Evolutionary conservation across 2,113 vertebrate species (phyloP).

Genomic region (Platycercus adscitus): DNA sequence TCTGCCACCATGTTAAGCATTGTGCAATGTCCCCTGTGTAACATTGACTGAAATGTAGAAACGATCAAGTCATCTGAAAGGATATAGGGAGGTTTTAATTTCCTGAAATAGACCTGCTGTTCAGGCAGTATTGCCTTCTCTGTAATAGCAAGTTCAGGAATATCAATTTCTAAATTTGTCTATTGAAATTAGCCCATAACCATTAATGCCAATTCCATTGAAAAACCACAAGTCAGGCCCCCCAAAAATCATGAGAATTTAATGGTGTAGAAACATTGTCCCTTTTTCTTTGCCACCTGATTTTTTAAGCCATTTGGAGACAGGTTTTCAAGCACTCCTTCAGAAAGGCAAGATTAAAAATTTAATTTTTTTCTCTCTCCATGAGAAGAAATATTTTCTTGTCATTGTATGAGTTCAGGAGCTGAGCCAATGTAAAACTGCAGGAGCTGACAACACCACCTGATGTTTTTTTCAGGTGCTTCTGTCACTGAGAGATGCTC

Average conservation of each 20-base stretch:
- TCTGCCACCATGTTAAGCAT: conserved; percentile 37
- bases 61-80: conserved; percentile 66
- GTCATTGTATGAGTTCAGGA: background rate
- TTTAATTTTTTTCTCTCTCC: background rate
- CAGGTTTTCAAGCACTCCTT: conserved; percentile 27
- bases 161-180: conserved; percentile 70
- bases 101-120: conserved; percentile 70
- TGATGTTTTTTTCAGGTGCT: conserved; percentile 43
- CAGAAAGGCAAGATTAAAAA: background rate
- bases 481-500: conserved; percentile 30
- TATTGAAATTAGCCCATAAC: conserved; percentile 61
- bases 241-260: conserved; percentile 8
- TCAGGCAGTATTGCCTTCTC: conserved; percentile 62
- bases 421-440: conserved; percentile 39
- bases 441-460: conserved; percentile 27
- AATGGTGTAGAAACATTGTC: conserved; percentile 55
- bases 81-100: conserved; percentile 64
- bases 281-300: conserved; percentile 40
- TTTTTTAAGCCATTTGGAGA: conserved; percentile 37
- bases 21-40: conserved; percentile 58
- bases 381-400: conserved; percentile 22
- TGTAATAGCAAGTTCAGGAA: conserved; percentile 68
- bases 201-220: conserved; percentile 52
- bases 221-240: conserved; percentile 29
- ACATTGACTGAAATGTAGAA: conserved; percentile 65